A percentile compares a stretch with the other conserved stretches of the same genome.
Conservation (phyloP, 1,140 invertebrate species). For the Eriosoma lanigerum region DNA sequence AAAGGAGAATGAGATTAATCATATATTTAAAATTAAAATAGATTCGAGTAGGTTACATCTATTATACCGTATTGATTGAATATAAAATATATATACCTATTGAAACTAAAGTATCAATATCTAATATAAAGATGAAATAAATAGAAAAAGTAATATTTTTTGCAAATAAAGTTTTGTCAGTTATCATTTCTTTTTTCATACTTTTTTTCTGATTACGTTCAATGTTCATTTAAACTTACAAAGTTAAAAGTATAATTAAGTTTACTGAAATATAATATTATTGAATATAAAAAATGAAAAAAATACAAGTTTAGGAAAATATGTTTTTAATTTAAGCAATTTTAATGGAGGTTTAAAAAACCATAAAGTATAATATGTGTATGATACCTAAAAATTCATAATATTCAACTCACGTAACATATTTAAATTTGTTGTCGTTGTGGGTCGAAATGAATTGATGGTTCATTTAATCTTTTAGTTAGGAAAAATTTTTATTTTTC, state of each 20-base stretch:
- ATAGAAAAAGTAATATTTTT: neutral
- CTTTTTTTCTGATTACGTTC: neutral
- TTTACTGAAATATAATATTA: neutral
- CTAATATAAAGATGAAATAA: no score
- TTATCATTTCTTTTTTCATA: neutral
- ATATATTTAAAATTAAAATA: no score
- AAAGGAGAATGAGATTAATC: no score
- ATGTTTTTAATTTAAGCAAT: neutral
- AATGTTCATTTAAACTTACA: neutral
- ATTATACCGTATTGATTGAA: no score
- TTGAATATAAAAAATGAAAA: neutral
- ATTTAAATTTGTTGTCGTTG: conserved; percentile 8
- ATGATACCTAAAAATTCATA: neutral
- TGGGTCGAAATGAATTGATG: neutral
- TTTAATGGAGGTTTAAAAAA: neutral
- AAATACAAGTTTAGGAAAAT: neutral
- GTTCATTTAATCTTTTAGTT: conserved; percentile 19
- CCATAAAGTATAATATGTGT: conserved; percentile 7
- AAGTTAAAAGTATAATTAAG: neutral
- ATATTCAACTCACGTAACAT: conserved; percentile 27
- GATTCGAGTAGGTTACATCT: no score
- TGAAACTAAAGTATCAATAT: no score
- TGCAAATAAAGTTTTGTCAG: neutral
- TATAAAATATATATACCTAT: no score
- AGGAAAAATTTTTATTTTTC: neutral